These are phyloP conservation scores for Cylindroiulus punctatus DNA, from an alignment of 2,888 invertebrate species.

Conservation along the genomic window DNA sequence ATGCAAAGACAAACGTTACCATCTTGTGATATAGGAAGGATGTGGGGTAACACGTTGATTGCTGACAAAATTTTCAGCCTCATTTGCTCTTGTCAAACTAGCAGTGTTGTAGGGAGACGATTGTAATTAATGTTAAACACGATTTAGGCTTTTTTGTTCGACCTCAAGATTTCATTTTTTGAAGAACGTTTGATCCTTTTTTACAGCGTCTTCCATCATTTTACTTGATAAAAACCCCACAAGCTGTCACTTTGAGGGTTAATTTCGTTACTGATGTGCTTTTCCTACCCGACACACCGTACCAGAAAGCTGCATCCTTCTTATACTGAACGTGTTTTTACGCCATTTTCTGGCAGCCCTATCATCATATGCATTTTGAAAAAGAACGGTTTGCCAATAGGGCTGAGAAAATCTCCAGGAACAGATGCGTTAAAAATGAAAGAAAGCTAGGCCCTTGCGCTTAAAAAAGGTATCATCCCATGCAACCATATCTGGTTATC, in stretches of 20 bases:
- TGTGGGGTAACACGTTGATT: not conserved
- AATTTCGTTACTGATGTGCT: not conserved
- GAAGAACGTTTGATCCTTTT: not conserved
- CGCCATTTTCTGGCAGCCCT: not conserved
- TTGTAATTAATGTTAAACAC: not conserved
- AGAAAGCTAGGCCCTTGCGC: not conserved
- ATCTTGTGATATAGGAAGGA: not conserved
- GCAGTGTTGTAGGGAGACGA: not conserved
- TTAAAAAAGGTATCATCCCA: constrained; percentile 50
- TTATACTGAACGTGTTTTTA: constrained; percentile 23
- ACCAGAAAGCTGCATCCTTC: constrained; percentile 4
- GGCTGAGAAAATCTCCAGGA: constrained; percentile 7
- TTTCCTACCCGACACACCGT: not conserved
- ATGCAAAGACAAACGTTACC: no score
- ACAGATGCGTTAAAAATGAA: not conserved
- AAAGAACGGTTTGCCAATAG: not conserved
- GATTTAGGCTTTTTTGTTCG: not conserved
- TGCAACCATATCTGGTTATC: constrained; percentile 42
- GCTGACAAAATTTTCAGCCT: not conserved
- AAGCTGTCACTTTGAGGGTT: constrained; percentile 31
- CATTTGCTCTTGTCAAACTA: not conserved
- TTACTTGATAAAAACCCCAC: not conserved
- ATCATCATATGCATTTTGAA: constrained; percentile 2
- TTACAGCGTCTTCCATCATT: constrained; percentile 14
- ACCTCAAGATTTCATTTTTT: not conserved